A percentile compares a stretch with the other conserved stretches of the same genome.
phyloP scores from a whole-genome alignment of 2,797 vertebrate species.

The Sebastes nivosus region DNA sequence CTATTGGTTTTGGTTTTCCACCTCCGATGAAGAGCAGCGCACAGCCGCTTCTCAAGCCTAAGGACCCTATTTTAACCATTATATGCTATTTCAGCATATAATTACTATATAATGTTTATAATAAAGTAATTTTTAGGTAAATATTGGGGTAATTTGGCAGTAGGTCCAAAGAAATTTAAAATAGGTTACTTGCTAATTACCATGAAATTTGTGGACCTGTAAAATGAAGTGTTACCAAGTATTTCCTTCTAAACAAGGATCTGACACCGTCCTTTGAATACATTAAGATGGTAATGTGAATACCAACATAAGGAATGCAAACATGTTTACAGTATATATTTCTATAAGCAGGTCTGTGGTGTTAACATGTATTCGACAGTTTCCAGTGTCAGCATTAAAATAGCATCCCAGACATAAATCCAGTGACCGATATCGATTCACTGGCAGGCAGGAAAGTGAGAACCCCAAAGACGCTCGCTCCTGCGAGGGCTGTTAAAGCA shows the following conservation, averaged over 20 bases:
- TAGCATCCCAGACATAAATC: conserved; percentile 57
- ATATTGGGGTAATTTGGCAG: too few relatives aligned
- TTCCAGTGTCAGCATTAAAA: conserved; percentile 53
- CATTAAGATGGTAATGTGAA: neutral
- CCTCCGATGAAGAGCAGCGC: too few relatives aligned
- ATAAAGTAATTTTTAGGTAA: too few relatives aligned
- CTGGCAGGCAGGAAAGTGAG: conserved; percentile 16
- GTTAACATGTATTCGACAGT: conserved; percentile 35
- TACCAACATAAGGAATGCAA: neutral
- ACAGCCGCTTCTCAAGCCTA: too few relatives aligned
- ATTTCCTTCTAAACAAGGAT: neutral
- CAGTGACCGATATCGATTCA: conserved; percentile 49
- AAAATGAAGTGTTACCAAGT: neutral
- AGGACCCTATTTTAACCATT: too few relatives aligned
- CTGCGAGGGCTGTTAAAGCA: conserved; percentile 46
- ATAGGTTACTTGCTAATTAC: too few relatives aligned
- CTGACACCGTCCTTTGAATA: neutral
- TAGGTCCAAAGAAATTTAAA: too few relatives aligned
- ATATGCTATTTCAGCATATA: too few relatives aligned
- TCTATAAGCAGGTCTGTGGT: neutral
- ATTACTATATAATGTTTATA: too few relatives aligned
- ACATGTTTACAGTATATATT: conserved; percentile 16
- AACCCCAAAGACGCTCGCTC: conserved; percentile 36
- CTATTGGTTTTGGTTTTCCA: too few relatives aligned
- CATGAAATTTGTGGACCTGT: too few relatives aligned